Base-by-base conservation (phyloP, 2,888 invertebrate genomes). In the Eristalinus aeneus region DNA sequence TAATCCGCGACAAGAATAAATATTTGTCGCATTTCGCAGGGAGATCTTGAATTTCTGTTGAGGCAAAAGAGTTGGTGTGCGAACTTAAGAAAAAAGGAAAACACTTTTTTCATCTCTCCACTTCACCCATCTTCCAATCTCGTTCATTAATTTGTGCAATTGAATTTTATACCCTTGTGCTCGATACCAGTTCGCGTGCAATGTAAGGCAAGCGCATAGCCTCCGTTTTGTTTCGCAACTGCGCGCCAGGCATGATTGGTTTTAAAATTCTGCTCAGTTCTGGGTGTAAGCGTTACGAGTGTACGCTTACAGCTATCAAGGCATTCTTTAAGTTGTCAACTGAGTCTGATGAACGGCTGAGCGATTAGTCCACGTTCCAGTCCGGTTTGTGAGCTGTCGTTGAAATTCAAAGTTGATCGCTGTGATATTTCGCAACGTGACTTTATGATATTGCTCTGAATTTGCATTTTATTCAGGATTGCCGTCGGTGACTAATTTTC, bases 1-100 rank as follows among this genome's bases (percentile, higher is more conserved):
- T 20, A 56, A 11, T 73, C 32, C 56, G 36, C 56, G 73, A 23
- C 23, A 64, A 63, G 54, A 73, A 73, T 64, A n/a, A 53, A 5
- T 9, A n/a, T 2, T 16, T 34, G 54, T 12, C 22, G 34, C 11
- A 8, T 27, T 36, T 36, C n/a, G 23, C 27, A n/a, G n/a, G 36
- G 2, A n/a, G 16, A 5, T 61, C 27, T 27, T 32, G 0, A 31
- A 12, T 31, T 31, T 11, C 16, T 16, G 5, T 4, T 39, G 39
- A n/a, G 5, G 2, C 16, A 46, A 16, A 46, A 4, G 46, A 16
- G n/a, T 16, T 46, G 16, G 16, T 46, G n/a, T n/a, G 46, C 1
- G 8, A 46, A 46, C 46, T 46, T 5, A 8, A 46, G 0, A 10
- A 34, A 6, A 8, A 10, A n/a, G n/a, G n/a, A n/a, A n/a, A n/a